These are phyloP conservation scores for Perodicticus potto DNA, from an alignment of 2,797 vertebrate species.

Conservation along the genomic window DNA sequence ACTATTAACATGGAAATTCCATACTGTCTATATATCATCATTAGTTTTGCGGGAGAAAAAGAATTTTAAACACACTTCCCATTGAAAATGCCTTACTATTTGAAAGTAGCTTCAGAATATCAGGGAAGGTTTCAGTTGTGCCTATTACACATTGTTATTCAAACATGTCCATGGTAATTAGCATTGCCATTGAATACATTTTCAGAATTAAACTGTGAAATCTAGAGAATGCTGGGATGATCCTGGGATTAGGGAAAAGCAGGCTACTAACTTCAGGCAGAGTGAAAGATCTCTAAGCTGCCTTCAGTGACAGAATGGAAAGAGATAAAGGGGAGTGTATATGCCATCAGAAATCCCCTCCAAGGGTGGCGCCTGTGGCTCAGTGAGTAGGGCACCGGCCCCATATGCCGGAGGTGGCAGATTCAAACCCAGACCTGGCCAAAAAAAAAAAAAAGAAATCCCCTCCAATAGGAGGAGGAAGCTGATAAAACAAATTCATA, in stretches of 20 bases:
- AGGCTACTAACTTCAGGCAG: not conserved
- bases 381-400: too few relatives aligned
- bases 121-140: not conserved
- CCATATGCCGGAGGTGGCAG: too few relatives aligned
- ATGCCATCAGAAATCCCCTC: not conserved
- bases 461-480: not conserved
- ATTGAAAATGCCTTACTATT: not conserved
- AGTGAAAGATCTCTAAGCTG: not conserved
- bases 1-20: slow-evolving; percentile 60
- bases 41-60: slow-evolving; percentile 33
- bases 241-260: not conserved
- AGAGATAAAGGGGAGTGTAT: not conserved
- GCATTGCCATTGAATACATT: not conserved
- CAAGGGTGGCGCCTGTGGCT: too few relatives aligned
- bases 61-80: slow-evolving; percentile 19
- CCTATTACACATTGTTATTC: not conserved
- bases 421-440: too few relatives aligned
- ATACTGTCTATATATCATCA: slow-evolving; percentile 35
- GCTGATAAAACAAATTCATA: not conserved
- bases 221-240: not conserved
- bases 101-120: slow-evolving; percentile 7
- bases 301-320: not conserved
- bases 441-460: too few relatives aligned
- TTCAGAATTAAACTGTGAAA: slow-evolving; percentile 22
- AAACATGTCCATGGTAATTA: not conserved